phyloP scores from a whole-genome alignment of 2,113 vertebrate species.

The Maccullochella peelii region DNA sequence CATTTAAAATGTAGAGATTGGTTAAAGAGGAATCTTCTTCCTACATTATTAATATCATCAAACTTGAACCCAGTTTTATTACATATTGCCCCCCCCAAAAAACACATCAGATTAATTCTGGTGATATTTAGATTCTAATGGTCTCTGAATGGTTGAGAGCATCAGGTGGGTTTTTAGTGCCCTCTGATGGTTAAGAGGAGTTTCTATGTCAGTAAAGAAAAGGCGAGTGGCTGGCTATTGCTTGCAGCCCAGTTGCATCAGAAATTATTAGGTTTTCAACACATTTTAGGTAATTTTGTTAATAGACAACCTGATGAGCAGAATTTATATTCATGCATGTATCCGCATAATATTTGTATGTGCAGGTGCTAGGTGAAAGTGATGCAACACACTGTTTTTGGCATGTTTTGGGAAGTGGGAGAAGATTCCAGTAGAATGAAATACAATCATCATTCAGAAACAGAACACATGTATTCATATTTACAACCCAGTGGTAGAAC shows the following conservation, averaged over 20 bases:
- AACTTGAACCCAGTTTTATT: neutral
- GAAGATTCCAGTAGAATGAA: slow-evolving; percentile 1
- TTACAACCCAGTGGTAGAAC: neutral
- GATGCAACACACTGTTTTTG: neutral
- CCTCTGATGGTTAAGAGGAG: slow-evolving; percentile 74
- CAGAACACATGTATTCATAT: neutral
- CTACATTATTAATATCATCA: neutral
- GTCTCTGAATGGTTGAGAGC: slow-evolving; percentile 19
- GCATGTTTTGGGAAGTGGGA: neutral
- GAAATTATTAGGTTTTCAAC: slow-evolving; percentile 32
- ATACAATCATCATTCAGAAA: neutral
- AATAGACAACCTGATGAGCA: slow-evolving; percentile 25
- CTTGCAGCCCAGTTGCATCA: slow-evolving; percentile 66
- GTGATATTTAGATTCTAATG: neutral
- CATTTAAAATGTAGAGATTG: slow-evolving; percentile 18
- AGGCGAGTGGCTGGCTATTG: slow-evolving; percentile 33
- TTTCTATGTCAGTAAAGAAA: slow-evolving; percentile 38
- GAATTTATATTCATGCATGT: slow-evolving; percentile 30
- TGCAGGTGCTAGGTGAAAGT: neutral
- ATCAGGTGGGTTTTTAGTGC: slow-evolving; percentile 76
- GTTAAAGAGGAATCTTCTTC: neutral
- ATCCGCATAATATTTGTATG: neutral
- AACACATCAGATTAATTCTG: neutral
- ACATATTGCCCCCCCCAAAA: neutral
- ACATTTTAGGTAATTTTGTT: slow-evolving; percentile 47